These are phyloP conservation scores for Hyperoplus immaculatus DNA, from an alignment of 2,797 vertebrate species.

Conservation along the genomic window DNA sequence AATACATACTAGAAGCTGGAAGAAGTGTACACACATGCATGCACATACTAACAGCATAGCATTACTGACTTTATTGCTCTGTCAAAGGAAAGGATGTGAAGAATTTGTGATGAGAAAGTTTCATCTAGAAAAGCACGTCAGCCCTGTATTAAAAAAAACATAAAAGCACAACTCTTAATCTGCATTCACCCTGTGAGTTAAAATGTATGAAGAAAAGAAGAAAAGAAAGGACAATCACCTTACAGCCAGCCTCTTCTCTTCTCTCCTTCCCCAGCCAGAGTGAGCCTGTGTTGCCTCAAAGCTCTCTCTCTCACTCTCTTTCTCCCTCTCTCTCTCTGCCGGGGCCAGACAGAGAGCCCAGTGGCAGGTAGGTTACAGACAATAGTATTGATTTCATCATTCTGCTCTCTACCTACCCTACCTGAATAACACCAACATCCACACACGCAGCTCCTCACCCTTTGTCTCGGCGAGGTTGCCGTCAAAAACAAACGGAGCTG, in stretches of 20 bases:
- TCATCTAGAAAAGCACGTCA: conserved; percentile 34
- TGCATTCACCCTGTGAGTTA: conserved; percentile 5
- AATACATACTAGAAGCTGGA: conserved; percentile 11
- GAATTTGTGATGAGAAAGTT: conserved; percentile 53
- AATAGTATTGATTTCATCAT: conserved; percentile 83
- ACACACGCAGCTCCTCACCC: conserved; percentile 66
- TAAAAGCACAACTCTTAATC: conserved; percentile 4
- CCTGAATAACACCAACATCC: conserved; percentile 63
- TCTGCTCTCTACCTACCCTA: conserved; percentile 77
- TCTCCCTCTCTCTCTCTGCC: conserved; percentile 59
- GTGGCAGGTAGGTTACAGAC: conserved; percentile 83
- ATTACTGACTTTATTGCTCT: not conserved
- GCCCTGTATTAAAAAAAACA: conserved; percentile 18
- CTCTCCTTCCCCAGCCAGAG: conserved; percentile 57
- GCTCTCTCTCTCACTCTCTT: conserved; percentile 46
- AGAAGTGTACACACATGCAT: conserved; percentile 9
- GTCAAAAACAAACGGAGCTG: conserved; percentile 54
- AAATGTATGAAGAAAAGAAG: conserved; percentile 34
- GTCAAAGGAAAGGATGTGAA: conserved; percentile 21
- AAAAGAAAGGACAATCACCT: conserved; percentile 53
- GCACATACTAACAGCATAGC: not conserved
- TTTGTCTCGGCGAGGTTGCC: conserved; percentile 75
- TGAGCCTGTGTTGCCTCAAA: conserved; percentile 58
- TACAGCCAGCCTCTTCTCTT: conserved; percentile 59
- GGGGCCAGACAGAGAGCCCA: conserved; percentile 81